Base-by-base conservation (phyloP, 1,140 invertebrate genomes). In the Cataglyphis hispanica region DNA sequence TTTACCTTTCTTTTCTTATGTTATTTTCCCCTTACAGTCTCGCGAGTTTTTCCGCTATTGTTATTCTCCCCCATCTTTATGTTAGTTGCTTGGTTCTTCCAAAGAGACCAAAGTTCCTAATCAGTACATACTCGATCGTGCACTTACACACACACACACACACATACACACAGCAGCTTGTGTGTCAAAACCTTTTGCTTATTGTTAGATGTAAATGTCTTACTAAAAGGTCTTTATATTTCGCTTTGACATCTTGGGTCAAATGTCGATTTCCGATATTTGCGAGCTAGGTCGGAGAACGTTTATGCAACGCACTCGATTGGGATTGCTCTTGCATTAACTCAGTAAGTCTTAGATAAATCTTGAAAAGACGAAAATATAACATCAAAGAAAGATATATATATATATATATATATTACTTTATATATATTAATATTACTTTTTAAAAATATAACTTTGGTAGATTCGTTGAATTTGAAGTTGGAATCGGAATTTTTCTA, bases 261-360 rank as follows among this genome's bases (percentile, higher is more conserved):
- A 74, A 74, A 61, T 74, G 67, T 86, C 75, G 67, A 87, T 77
- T 86, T 77, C 72, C 81, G 63, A 85, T 67, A 85, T 53, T 83
- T 74, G 25, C 53, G 37, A 40, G 37, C 19, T 83, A 72, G 53
- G 43, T 53, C 40, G 27, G 25, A 34, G 78, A 74, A 60, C 37
- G 46, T 72, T 16, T n/a, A 61, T 60, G 37, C 19, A 72, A 61
- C 37, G 40, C n/a, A 4, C 6, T 72, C 11, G 22, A 70, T 31
- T 72, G 10, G 19, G 5, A 2, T 81, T 13, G 27, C 19, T 22
- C 10, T 13, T 40, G 27, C 43, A 50, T 43, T n/a, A 46, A 60
- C 19, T 43, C 22, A 43, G 60, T 58, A 46, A 80, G 16, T 56
- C 19, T 27, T 46, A 43, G 46, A 25, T 61, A 27, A 60, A 60